Base-by-base conservation (phyloP, 2,888 invertebrate species). In the Calliopum simillimum region DNA sequence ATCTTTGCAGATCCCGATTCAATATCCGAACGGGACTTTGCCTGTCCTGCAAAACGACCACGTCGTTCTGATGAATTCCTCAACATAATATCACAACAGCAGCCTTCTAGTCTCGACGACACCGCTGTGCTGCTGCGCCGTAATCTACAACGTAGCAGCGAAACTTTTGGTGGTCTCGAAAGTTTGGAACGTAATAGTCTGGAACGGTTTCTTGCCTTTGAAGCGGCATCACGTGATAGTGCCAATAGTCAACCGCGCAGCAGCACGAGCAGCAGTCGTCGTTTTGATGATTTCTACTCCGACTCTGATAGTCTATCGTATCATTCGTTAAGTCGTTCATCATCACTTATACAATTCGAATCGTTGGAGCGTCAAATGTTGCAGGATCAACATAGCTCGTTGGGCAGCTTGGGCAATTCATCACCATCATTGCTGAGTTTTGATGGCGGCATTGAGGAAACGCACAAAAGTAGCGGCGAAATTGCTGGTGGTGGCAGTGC, bases 321-420 rank as follows among this genome's bases (percentile, higher is more conserved):
- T 71, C 88, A 89, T 68, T 92, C 92, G 61, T 88, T 93, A 14
- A 93, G 93, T 78, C 90, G 94, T 75, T 93, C 94, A 73, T 93
- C 93, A 75, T 94, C 94, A 77, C 88, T 95, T 74, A 89, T 95
- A 73, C 94, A 94, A 86, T 95, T 95, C 85, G 95, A 95, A 86
- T 93, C 93, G 4, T 87, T 95, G 72, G 95, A 95, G 83, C 89
- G 90, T 56, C 91, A 91, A 78, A 88, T 91, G 79, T 74, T 84
- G 62, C 82, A 83, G 69, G 84, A 84, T 68, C 90, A 90, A 79
- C 84, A 78, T 77, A 82, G 81, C 68, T 82, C 82, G 63, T 78
- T 82, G 77, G 79, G 76, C 49, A 83, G 82, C 19, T 75, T 86
- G 71, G 85, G 85, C 43, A 85, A 86, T 58, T 86, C 86, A 4